Conservation (phyloP, 2,113 vertebrate genomes). For the Opisthocomus hoazin region DNA sequence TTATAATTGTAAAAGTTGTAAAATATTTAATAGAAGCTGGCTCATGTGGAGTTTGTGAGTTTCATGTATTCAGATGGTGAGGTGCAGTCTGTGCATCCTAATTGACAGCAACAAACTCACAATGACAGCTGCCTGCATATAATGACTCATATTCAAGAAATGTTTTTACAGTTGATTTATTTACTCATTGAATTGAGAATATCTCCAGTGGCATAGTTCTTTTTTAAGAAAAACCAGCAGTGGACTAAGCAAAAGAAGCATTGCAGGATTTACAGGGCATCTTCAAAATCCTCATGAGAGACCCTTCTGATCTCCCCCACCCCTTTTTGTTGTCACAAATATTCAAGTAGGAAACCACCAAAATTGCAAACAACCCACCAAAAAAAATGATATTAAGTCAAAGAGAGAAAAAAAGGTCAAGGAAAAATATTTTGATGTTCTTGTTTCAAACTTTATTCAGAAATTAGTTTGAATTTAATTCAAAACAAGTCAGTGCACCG, state of each 20-base stretch:
- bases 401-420: neutral
- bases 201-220: neutral
- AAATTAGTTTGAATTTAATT: neutral
- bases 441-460: neutral
- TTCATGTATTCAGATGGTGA: conserved; percentile 29
- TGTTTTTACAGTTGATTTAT: conserved; percentile 19
- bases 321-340: neutral
- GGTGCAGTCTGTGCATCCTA: neutral
- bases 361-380: neutral
- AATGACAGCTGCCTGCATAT: conserved; percentile 35
- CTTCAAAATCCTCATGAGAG: neutral
- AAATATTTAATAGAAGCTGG: conserved; percentile 38
- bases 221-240: neutral
- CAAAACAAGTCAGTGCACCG: neutral
- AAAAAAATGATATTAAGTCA: neutral
- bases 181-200: conserved; percentile 2
- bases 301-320: neutral
- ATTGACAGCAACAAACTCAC: neutral
- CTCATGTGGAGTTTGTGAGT: neutral
- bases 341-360: neutral
- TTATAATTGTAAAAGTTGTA: neutral
- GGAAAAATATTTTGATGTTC: neutral
- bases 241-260: neutral
- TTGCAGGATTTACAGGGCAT: neutral
- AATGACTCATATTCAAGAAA: conserved; percentile 34